A percentile compares a stretch with the other conserved stretches of the same genome.
phyloP scores from a whole-genome alignment of 1,140 invertebrate species.

The Penaeus indicus region DNA sequence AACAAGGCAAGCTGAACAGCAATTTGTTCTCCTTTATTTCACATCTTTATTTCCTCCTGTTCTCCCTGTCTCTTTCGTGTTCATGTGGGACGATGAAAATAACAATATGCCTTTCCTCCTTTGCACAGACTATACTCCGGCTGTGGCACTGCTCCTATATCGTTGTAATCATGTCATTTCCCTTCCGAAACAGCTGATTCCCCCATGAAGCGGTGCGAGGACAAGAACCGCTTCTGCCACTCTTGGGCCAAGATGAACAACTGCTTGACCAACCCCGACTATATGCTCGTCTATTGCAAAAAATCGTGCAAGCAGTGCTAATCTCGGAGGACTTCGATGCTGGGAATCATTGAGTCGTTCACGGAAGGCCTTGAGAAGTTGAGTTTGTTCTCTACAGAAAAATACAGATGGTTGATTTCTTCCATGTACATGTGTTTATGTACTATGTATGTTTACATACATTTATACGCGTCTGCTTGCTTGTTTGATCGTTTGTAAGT shows the following conservation, averaged over 20 bases:
- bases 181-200: no score
- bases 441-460: no score
- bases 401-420: no score
- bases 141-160: no score
- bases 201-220: conserved; percentile 63
- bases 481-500: no score
- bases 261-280: conserved; percentile 69
- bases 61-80: not conserved
- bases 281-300: conserved; percentile 69
- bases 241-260: conserved; percentile 69
- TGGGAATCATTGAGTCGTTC: not conserved
- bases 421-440: no score
- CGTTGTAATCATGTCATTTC: no score
- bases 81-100: not conserved
- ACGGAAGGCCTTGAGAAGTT: no score
- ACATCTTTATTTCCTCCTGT: not conserved
- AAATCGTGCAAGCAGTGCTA: conserved; percentile 70
- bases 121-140: not conserved
- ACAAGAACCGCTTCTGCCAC: conserved; percentile 68
- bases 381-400: no score
- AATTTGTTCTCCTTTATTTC: not conserved
- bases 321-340: not conserved
- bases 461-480: no score
- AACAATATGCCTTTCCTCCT: not conserved
- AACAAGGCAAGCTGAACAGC: conserved; percentile 31